Base-by-base conservation (phyloP, 2,888 invertebrate genomes). In the Tiliacea citrago region DNA sequence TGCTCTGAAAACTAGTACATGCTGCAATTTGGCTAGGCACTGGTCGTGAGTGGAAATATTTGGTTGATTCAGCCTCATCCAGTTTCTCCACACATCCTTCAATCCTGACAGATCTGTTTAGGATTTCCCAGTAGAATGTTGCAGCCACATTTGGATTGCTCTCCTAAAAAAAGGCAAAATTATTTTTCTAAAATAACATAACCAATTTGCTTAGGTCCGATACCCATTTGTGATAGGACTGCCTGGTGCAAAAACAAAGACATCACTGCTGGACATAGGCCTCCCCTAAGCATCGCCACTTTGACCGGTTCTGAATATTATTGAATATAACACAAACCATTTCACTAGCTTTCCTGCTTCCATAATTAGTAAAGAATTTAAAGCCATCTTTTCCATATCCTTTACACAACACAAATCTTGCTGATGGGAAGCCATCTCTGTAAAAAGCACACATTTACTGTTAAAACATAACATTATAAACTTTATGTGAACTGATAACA, bases 331-430 rank as follows among this genome's bases (percentile, higher is more conserved):
- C 63, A 73, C 65, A 63, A 63, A 98, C 98, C 96, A 99, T 96
- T 93, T 99, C 99, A 77, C 95, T 94, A 21, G 98, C 99, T 96
- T 99, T 99, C 65, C 98, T 97, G 91, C 99, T 99, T 42, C 97
- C 97, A 92, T 99, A 99, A 95, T 99, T 99, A 0, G 99, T 99
- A 90, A 98, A 99, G 94, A 99, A 99, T 83, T 97, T 98, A 92
- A 99, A 99, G 4, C 99, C 99, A 72, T 98, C 97, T 76, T 97
- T 97, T 66, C 98, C 98, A 95, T 97, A 99, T 13, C 98, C 98
- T 96, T 99, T 99, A 72, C 99, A 97, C 68, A 99, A 96, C 16
- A 99, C 98, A 97, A 98, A 98, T 87, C 99, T 97, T 69, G 98
- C 98, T 29, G 99, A 99, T 9, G 99, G 99, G 71, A 97, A 94